Conservation (phyloP, 2,797 vertebrate species). For the Phoeniculus purpureus region DNA sequence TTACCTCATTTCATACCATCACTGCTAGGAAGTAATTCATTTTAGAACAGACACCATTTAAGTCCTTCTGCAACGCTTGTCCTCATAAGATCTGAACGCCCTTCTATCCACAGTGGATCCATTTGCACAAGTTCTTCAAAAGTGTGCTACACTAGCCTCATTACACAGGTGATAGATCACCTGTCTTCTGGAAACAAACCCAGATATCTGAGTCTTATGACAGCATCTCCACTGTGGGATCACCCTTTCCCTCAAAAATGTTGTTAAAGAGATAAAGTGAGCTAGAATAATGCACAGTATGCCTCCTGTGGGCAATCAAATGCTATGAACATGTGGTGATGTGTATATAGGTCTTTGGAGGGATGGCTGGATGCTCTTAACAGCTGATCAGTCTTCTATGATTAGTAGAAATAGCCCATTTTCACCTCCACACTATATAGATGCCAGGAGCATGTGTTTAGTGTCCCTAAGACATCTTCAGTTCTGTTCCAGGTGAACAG, state of each 20-base stretch:
- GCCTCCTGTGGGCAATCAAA: neutral
- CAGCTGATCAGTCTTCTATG: neutral
- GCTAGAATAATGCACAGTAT: neutral
- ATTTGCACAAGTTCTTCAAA: neutral
- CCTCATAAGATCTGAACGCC: neutral
- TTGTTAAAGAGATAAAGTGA: neutral
- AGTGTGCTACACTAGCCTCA: constrained; percentile 6
- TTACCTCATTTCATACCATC: neutral
- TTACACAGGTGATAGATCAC: neutral
- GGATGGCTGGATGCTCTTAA: neutral
- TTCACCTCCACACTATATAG: neutral
- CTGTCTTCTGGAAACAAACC: constrained; percentile 8
- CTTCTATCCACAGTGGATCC: neutral
- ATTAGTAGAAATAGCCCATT: neutral
- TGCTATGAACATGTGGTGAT: neutral
- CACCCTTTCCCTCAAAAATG: neutral
- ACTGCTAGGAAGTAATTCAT: neutral
- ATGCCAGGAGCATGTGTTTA: neutral
- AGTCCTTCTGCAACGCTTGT: neutral
- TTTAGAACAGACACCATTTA: neutral
- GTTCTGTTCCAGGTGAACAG: too few species aligned
- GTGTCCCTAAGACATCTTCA: neutral
- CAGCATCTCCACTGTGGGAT: neutral
- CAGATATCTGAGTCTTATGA: neutral
- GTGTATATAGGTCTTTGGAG: neutral